phyloP scores from a whole-genome alignment of 2,888 invertebrate genomes.

The Leptarthrus brevirostris region DNA sequence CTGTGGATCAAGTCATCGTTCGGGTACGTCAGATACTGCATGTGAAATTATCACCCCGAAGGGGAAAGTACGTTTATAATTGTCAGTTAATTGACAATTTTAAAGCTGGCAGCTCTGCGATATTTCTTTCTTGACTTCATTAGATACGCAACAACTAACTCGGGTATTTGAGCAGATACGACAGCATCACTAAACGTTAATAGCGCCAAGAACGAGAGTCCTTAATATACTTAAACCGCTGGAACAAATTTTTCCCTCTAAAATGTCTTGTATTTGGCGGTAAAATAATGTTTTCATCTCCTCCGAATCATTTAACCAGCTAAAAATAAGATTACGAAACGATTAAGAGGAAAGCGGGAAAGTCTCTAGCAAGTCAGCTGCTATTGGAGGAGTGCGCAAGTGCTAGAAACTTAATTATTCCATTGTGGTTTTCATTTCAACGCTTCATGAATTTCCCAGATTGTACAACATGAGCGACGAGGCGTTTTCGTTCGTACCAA shows the following conservation, averaged over 20 bases:
- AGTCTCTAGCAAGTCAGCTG: not conserved
- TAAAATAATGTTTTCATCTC: slow-evolving; percentile 28
- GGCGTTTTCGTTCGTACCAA: slow-evolving; percentile 18
- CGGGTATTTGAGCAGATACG: slow-evolving; percentile 14
- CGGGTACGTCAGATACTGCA: not conserved
- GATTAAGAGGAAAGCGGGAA: not conserved
- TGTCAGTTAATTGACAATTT: slow-evolving; percentile 54
- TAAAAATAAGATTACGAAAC: slow-evolving; percentile 24
- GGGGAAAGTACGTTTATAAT: slow-evolving; percentile 52
- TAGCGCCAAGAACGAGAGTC: slow-evolving; percentile 19
- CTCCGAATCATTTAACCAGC: slow-evolving; percentile 13
- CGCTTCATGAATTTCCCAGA: slow-evolving; percentile 49
- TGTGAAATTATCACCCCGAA: slow-evolving; percentile 16
- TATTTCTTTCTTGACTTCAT: slow-evolving; percentile 53
- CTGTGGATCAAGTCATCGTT: slow-evolving; percentile 1
- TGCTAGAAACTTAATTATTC: slow-evolving; percentile 52
- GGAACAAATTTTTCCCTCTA: slow-evolving; percentile 11
- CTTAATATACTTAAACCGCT: slow-evolving; percentile 11
- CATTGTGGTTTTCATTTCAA: slow-evolving; percentile 51
- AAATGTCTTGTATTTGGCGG: slow-evolving; percentile 26
- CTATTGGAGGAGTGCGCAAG: slow-evolving; percentile 26
- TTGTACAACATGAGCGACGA: slow-evolving; percentile 28
- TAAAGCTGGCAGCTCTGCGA: slow-evolving; percentile 48
- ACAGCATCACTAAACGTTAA: not conserved
- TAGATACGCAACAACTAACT: slow-evolving; percentile 52